Evolutionary conservation across 2,113 vertebrate species (phyloP), one percentile per base, ranked within the genome.

Genomic region (Rhinogobius similis): DNA sequence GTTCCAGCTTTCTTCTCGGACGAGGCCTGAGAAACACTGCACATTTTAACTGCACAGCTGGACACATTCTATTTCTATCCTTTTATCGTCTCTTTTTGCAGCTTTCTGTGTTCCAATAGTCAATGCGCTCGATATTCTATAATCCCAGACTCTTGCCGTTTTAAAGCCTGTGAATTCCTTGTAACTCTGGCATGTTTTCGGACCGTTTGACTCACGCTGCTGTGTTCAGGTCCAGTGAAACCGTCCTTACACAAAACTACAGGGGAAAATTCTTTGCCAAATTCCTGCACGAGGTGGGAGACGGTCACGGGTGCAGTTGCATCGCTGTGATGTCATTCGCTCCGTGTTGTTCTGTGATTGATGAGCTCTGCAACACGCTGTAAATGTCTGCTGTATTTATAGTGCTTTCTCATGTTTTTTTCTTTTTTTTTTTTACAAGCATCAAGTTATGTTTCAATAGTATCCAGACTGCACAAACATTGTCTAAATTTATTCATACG

Each of bases 31-130:
- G 36, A 62, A 62, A 36, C n/a, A 11, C 13, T 68, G 36, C 26
- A 7, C 20, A 24, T 69, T 39, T 59, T 63, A 11, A 24, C 2
- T 68, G 36, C 76, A 74, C 80, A 82, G 83, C 73, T 83, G 68
- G 68, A 68, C 67, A 73, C 65, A 73, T 74, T 75, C 70, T 72
- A 70, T 76, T 62, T 55, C n/a, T n/a, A n/a, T n/a, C n/a, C n/a
- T n/a, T n/a, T n/a, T n/a, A n/a, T n/a, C n/a, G n/a, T n/a, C n/a
- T n/a, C n/a, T n/a, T n/a, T n/a, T n/a, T n/a, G n/a, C n/a, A n/a
- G n/a, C n/a, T n/a, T n/a, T n/a, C n/a, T n/a, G n/a, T n/a, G n/a
- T n/a, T n/a, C n/a, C n/a, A n/a, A n/a, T n/a, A n/a, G n/a, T n/a
- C n/a, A n/a, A n/a, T n/a, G n/a, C n/a, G n/a, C n/a, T n/a, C n/a